Conservation (phyloP, 1,140 invertebrate genomes). For the Drosophila carrolli region DNA sequence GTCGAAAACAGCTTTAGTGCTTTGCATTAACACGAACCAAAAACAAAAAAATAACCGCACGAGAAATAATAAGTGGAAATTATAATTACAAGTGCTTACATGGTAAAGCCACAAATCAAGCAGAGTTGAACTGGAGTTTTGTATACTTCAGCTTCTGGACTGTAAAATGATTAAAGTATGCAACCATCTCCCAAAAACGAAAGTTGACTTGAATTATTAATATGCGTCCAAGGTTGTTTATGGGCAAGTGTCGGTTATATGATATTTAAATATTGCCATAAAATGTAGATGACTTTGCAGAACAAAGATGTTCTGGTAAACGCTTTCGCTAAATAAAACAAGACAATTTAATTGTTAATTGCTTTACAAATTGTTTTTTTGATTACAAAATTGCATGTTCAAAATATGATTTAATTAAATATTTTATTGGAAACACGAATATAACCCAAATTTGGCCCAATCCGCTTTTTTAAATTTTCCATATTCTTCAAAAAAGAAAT, state of each 20-base stretch:
- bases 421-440: no score
- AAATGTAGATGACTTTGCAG: slow-evolving; percentile 43
- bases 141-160: slow-evolving; percentile 11
- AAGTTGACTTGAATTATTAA: slow-evolving; percentile 65
- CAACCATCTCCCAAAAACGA: slow-evolving; percentile 15
- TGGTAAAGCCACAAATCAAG: slow-evolving; percentile 42
- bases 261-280: slow-evolving; percentile 66
- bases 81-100: slow-evolving; percentile 76
- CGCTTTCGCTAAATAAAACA: not conserved
- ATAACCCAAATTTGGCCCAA: no score
- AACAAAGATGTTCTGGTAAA: slow-evolving; percentile 16
- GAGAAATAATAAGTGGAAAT: slow-evolving; percentile 76
- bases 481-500: no score
- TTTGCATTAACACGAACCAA: slow-evolving; percentile 72
- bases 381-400: no score
- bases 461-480: no score
- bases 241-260: slow-evolving; percentile 64
- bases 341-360: no score
- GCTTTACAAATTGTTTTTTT: no score
- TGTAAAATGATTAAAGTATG: slow-evolving; percentile 54
- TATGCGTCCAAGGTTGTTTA: slow-evolving; percentile 68
- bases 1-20: slow-evolving; percentile 77
- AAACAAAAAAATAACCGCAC: slow-evolving; percentile 18
- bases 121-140: slow-evolving; percentile 12
- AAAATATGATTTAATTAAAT: no score